Evolutionary conservation across 2,797 vertebrate genomes (phyloP), one percentile per base, ranked within the genome.

Genomic region (Epinephelus awoara): DNA sequence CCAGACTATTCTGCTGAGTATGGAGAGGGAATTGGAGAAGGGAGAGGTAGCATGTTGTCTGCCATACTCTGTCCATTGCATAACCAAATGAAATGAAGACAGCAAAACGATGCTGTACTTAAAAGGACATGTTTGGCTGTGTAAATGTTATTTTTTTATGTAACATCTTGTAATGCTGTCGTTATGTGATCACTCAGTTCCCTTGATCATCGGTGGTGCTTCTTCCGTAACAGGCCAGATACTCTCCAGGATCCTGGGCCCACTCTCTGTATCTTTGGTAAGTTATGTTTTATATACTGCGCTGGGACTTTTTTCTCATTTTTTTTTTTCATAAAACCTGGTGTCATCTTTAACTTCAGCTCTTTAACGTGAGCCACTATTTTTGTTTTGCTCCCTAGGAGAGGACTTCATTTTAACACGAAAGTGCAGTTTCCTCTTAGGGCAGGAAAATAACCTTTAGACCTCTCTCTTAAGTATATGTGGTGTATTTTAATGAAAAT

Each of bases 11-110:
- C 34, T 34, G 34, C 34, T 34, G 18, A 21, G 29, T 56, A 52
- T 58, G 25, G 18, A 58, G 47, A 58, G 23, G 55, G 29, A 47
- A 21, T 11, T 19, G 25, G 15, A 23, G 19, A n/a, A 10, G 23
- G 29, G 25, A 52, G 38, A 79, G 65, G 77, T 79, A 62, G 34
- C 40, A 42, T 42, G 3, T 42, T 42, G 6, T 38, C 29, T 40
- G 7, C 42, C 19, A 15, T 7, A 23, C 13, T 25, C 7, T 56
- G 54, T 56, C 34, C 40, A 42, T 42, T 10, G 9, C 19, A 13
- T n/a, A 6, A 15, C 4, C 10, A 9, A 2, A 59, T 59, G 3
- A n/a, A n/a, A 59, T 59, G 2, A 40, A 13, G 11, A n/a, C 23
- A 34, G 34, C 34, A 6, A 57, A 42, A 61, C 34, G 21, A 42